Conservation (phyloP, 1,140 invertebrate species). For the Diorhabda carinulata region DNA sequence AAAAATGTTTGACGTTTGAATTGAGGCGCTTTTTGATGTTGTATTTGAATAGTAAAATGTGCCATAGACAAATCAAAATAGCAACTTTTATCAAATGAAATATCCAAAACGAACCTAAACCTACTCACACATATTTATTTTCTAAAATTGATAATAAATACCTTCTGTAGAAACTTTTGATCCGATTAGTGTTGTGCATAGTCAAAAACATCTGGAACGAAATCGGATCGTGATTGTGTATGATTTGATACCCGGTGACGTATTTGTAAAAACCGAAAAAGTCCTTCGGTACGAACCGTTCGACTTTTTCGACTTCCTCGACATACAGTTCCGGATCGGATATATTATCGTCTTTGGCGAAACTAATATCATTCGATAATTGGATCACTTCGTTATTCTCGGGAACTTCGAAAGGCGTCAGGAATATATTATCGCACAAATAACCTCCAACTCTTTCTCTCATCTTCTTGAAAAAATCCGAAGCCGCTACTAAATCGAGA, state of each 20-base stretch:
- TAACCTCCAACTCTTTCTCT: constrained; percentile 16
- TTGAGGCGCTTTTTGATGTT: no score
- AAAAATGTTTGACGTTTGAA: no score
- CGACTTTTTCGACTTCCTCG: constrained; percentile 27
- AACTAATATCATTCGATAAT: constrained; percentile 23
- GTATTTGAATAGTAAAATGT: no score
- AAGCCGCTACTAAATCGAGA: not conserved
- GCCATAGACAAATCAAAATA: no score
- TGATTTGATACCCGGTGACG: constrained; percentile 35
- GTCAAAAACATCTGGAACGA: constrained; percentile 34
- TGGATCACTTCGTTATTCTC: constrained; percentile 26
- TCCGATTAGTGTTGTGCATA: constrained; percentile 34
- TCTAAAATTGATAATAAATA: not conserved
- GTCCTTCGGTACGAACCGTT: constrained; percentile 29
- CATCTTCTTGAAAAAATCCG: constrained; percentile 17
- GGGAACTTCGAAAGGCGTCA: not conserved
- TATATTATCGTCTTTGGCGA: constrained; percentile 27
- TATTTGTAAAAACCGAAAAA: constrained; percentile 33
- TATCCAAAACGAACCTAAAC: no score
- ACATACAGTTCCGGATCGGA: constrained; percentile 29
- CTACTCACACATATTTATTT: no score
- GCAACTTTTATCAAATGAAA: no score
- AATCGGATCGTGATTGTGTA: constrained; percentile 29
- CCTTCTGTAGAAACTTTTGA: constrained; percentile 25
- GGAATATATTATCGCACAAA: not conserved